These are phyloP conservation scores for Lemur catta DNA, from an alignment of 2,797 vertebrate species.

Conservation along the genomic window DNA sequence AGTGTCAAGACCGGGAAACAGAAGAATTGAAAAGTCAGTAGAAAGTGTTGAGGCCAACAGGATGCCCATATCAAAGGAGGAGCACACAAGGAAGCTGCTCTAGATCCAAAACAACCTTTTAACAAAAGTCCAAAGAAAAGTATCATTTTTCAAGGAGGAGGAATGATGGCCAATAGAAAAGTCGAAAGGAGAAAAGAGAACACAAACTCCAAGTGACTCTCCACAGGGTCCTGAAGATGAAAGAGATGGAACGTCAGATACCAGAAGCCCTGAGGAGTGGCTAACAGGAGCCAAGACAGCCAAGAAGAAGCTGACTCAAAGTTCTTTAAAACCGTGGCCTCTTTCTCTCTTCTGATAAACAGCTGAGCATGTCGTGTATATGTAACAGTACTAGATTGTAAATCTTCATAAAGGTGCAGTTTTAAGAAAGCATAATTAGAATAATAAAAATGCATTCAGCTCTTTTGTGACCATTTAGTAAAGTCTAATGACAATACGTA, in stretches of 20 bases:
- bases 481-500: not conserved
- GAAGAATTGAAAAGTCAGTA: not conserved
- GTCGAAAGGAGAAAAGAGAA: not conserved
- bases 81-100: not conserved
- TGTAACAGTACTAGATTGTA: not conserved
- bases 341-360: not conserved
- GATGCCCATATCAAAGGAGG: not conserved
- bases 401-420: not conserved
- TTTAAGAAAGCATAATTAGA: not conserved
- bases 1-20: not conserved
- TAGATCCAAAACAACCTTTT: not conserved
- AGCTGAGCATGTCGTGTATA: not conserved
- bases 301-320: not conserved
- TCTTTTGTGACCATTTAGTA: not conserved
- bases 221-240: not conserved
- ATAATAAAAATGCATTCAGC: not conserved
- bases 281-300: not conserved
- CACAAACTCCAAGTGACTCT: not conserved
- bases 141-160: not conserved
- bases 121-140: not conserved
- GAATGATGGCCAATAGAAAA: not conserved
- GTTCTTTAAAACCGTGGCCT: not conserved
- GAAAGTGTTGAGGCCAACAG: not conserved
- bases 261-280: not conserved
- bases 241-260: not conserved